phyloP scores from a whole-genome alignment of 2,888 invertebrate species.

The Nudaria mundana region DNA sequence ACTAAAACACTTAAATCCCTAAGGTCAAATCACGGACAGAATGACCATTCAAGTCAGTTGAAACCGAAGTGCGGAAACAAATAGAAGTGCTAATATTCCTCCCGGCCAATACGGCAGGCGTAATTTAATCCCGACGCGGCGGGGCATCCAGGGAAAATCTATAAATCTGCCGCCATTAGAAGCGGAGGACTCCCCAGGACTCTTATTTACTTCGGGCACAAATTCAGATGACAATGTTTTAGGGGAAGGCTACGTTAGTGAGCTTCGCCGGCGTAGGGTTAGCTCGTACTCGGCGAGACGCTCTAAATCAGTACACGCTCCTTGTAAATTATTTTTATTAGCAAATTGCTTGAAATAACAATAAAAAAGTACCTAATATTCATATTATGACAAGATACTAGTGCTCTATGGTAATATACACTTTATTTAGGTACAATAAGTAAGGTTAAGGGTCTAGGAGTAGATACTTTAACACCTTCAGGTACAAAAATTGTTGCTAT shows the following conservation, averaged over 20 bases:
- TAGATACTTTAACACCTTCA: too few relatives aligned
- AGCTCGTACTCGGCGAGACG: constrained; percentile 34
- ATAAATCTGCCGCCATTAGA: constrained; percentile 82
- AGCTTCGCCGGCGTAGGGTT: constrained; percentile 63
- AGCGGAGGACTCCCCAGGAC: constrained; percentile 71
- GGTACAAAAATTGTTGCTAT: too few relatives aligned
- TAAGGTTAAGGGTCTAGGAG: too few relatives aligned
- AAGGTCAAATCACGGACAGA: constrained; percentile 39
- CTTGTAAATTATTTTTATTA: constrained; percentile 34
- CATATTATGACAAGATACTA: too few relatives aligned
- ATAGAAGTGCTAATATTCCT: constrained; percentile 76
- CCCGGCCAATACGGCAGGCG: constrained; percentile 75
- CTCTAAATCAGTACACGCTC: constrained; percentile 32
- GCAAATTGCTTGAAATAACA: constrained; percentile 16
- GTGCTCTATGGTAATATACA: too few relatives aligned
- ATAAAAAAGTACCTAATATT: constrained; percentile 7
- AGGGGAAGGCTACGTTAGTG: constrained; percentile 78
- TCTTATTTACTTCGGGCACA: constrained; percentile 81
- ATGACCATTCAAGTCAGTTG: constrained; percentile 62
- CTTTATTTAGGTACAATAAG: too few relatives aligned
- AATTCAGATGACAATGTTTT: constrained; percentile 82
- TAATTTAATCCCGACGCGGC: constrained; percentile 77
- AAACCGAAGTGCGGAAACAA: constrained; percentile 66
- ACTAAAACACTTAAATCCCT: constrained; percentile 10
- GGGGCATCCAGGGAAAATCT: constrained; percentile 78